Evolutionary conservation across 2,888 invertebrate species (phyloP).

Genomic region (Yponomeuta sedellus): DNA sequence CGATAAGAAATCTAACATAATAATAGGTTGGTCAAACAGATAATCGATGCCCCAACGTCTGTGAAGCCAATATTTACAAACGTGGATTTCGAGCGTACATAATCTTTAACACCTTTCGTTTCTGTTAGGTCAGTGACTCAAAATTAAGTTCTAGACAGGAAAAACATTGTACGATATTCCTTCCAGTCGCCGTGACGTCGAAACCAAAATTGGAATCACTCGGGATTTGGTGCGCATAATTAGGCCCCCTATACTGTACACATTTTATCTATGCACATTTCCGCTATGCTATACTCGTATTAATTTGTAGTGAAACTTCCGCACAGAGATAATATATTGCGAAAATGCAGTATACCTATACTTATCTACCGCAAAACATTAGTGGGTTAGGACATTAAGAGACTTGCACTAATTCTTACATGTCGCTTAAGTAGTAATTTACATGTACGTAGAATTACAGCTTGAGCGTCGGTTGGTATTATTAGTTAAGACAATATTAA

Average conservation of each 20-base stretch:
- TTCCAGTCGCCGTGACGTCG: background rate
- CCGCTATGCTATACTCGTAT: background rate
- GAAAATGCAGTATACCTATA: background rate
- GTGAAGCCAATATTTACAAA: constrained; percentile 41
- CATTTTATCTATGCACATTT: background rate
- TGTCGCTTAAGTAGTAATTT: no score
- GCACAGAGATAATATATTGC: background rate
- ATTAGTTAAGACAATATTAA: no score
- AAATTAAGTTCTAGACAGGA: background rate
- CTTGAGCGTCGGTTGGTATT: no score
- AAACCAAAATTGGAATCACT: no score
- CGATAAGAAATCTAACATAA: constrained; percentile 35
- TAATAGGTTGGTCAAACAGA: constrained; percentile 40
- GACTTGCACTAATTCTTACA: no score
- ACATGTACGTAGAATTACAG: no score
- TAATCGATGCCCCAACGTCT: constrained; percentile 34
- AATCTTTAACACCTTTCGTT: constrained; percentile 30
- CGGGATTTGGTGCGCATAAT: no score
- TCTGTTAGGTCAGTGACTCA: constrained; percentile 29
- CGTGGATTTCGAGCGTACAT: constrained; percentile 22
- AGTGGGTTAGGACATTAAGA: no score
- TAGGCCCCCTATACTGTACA: background rate
- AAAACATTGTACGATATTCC: background rate
- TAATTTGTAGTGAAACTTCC: background rate
- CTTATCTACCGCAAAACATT: no score